Base-by-base conservation (phyloP, 2,113 vertebrate genomes). In the Coptodon bakossiorum region DNA sequence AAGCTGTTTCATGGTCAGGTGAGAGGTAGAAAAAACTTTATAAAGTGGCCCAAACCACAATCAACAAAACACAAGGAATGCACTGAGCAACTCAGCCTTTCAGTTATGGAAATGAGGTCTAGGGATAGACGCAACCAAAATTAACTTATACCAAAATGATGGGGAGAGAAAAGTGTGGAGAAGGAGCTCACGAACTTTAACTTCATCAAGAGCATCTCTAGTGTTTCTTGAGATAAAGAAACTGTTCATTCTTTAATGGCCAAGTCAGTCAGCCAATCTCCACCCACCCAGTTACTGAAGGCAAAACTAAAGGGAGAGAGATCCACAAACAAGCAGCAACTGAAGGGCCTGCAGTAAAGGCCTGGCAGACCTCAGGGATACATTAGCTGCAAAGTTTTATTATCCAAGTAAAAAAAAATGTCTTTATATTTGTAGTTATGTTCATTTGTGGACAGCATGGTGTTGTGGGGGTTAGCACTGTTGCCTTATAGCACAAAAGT, bases 41-140 rank as follows among this genome's bases (percentile, higher is more conserved):
- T 38, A 19, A 61, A 61, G 57, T 61, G 57, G 7, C 57, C 57
- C 27, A 61, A 61, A 17, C 57, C 27, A 61, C 29, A 4, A 61
- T 0, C 56, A 59, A 29, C 0, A 29, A 29, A 5, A 61, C 57
- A 61, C 27, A 61, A 61, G 57, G 27, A 17, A 61, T 31, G 57
- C 0, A 31, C 29, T 31, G 57, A 17, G 27, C 57, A 61, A 9
- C 57, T 61, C 27, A 56, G 13, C 14, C 27, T 59, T 31, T 29
- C 27, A 27, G 7, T 59, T 31, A 29, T 31, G 5, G 56, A 59
- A 59, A 59, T 57, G 27, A 59, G 7, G 14, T 59, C 56, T 59
- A 9, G 4, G 56, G 56, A 3, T 16, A 29, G 56, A 59, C 3
- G 1, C 24, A 59, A 59, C 57, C 57, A 59, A 59, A 16, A 9